Percentiles rank a stretch among this genome's conserved stretches.
phyloP scores from a whole-genome alignment of 2,888 invertebrate genomes.

The Chrysomela aeneicollis region DNA sequence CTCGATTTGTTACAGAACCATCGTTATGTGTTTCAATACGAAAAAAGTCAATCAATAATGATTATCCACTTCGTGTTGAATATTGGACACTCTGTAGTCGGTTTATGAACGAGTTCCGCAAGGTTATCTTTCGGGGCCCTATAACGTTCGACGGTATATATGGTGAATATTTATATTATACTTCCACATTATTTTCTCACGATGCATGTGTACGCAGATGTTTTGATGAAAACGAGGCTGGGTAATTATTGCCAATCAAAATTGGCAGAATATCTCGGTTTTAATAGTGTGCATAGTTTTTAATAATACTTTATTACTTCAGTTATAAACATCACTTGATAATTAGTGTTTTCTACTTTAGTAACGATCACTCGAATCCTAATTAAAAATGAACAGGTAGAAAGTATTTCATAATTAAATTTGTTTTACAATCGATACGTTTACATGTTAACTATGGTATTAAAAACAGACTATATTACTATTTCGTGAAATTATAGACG shows the following conservation, averaged over 20 bases:
- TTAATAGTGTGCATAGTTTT: constrained; percentile 15
- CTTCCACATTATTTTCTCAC: not conserved
- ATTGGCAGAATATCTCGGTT: constrained; percentile 13
- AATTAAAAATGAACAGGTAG: constrained; percentile 13
- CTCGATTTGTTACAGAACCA: too few relatives aligned
- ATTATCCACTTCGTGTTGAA: too few relatives aligned
- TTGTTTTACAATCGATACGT: constrained; percentile 28
- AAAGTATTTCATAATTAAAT: constrained; percentile 27
- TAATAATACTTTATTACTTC: constrained; percentile 19
- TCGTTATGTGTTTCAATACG: too few relatives aligned
- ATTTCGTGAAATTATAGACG: not conserved
- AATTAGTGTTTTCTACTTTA: constrained; percentile 24
- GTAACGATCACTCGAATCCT: constrained; percentile 1
- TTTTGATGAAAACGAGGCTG: not conserved
- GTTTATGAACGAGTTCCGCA: not conserved
- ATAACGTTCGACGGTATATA: not conserved
- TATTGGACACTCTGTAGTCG: too few relatives aligned
- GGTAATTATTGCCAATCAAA: constrained; percentile 17
- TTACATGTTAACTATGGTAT: constrained; percentile 20
- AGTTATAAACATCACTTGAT: constrained; percentile 14
- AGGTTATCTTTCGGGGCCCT: not conserved
- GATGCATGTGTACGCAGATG: not conserved
- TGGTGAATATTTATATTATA: too few relatives aligned
- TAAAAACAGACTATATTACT: constrained; percentile 8
- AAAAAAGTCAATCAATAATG: too few relatives aligned